Conservation (phyloP, 2,113 vertebrate species). For the Rhombomys opimus region DNA sequence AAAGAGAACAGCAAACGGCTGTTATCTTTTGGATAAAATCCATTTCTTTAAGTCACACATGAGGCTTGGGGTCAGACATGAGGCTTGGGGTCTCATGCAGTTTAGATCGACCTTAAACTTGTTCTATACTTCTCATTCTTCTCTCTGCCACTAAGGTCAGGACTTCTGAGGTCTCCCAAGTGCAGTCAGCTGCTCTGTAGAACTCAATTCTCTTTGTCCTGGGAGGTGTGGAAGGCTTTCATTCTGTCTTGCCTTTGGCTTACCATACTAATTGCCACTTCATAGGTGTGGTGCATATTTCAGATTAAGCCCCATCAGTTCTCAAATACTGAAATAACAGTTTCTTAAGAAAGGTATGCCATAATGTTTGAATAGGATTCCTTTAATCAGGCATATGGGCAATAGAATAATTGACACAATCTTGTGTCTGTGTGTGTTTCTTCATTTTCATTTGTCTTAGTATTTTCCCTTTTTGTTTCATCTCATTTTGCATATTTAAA, state of each 20-base stretch:
- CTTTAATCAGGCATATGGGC: neutral
- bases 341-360: neutral
- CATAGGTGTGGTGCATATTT: neutral
- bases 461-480: neutral
- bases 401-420: neutral
- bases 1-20: neutral
- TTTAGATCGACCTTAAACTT: neutral
- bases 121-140: neutral
- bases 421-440: neutral
- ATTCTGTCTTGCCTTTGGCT: neutral
- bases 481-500: neutral
- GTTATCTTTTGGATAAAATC: neutral
- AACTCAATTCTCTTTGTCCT: too few species aligned
- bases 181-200: neutral
- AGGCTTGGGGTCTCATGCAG: neutral
- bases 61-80: neutral
- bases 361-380: constrained; percentile 2
- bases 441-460: neutral
- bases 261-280: neutral
- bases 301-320: neutral
- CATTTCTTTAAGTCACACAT: neutral
- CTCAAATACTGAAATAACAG: neutral
- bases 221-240: neutral
- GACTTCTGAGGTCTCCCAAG: neutral
- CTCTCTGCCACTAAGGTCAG: neutral